These are phyloP conservation scores for Augochlorella aurata DNA, from an alignment of 2,888 invertebrate genomes.

Conservation along the genomic window DNA sequence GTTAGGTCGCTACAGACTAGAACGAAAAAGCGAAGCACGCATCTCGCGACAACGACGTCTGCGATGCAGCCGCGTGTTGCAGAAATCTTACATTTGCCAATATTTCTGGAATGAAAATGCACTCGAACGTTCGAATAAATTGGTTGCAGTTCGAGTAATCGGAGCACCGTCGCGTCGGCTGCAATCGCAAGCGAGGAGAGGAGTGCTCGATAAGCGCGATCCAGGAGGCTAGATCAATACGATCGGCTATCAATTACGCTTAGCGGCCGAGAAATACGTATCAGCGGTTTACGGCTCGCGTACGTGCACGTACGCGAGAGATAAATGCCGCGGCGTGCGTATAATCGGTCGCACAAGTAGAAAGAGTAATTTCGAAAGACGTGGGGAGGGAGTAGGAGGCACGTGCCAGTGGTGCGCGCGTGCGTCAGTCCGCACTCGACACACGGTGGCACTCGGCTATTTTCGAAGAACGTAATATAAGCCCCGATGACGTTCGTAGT, in stretches of 20 bases:
- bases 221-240: conserved; percentile 18
- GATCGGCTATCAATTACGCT: conserved; percentile 36
- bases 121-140: background rate
- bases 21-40: background rate
- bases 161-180: background rate
- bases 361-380: conserved; percentile 67
- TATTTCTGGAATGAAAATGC: no score
- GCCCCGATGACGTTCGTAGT: conserved; percentile 64
- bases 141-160: background rate
- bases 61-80: background rate
- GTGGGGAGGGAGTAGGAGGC: conserved; percentile 68
- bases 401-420: conserved; percentile 78
- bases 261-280: conserved; percentile 47
- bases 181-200: background rate
- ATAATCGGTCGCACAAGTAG: conserved; percentile 69
- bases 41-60: background rate
- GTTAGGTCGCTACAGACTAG: background rate
- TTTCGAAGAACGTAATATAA: conserved; percentile 73
- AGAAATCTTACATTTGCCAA: no score
- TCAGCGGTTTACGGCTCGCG: conserved; percentile 49
- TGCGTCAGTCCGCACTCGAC: conserved; percentile 73
- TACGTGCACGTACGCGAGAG: conserved; percentile 60
- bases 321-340: conserved; percentile 67
- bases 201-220: conserved; percentile 11
- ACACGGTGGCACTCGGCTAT: conserved; percentile 74